Evolutionary conservation across 2,888 invertebrate genomes (phyloP), one percentile per base, ranked within the genome.

Genomic region (Ceramica pisi): DNA sequence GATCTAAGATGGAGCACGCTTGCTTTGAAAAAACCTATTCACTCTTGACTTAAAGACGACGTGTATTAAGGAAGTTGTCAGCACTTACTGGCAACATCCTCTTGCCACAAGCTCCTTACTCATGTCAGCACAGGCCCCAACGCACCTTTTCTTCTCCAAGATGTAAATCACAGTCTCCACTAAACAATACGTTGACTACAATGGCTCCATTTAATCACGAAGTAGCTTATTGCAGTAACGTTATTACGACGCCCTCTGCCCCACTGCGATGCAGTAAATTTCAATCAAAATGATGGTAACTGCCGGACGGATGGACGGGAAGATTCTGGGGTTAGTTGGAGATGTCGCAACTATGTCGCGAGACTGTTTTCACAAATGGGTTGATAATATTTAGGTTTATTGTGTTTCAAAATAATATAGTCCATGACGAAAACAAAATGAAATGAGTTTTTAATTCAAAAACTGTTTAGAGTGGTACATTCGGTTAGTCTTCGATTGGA

Each of bases 221-320:
- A 95, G 94, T 94, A 95, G 92, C 94, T 92, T 94, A 94, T 93
- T 94, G 94, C 88, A 83, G 82, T 91, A 91, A 92, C 89, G 88
- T 88, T 88, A 89, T 90, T 90, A 91, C 89, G 80, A 83, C 92
- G 75, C 94, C 93, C 91, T 91, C 89, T 85, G 90, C 83, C 85
- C 85, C 83, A 91, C 92, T 89, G 87, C 89, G 85, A 86, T 88
- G 92, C 91, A 90, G 90, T 95, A 95, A 94, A 95, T 95, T 94
- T 94, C 93, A 94, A 95, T 95, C 94, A 94, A 92, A 94, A 93
- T 91, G 90, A 94, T 93, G 89, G 90, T 92, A 93, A 91, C 92
- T 89, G 91, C 94, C 93, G 94, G 94, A 93, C 94, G 89, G 82
- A 78, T 66, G 53, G 60, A 63, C 70, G 61, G 88, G 57, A 9